Base-by-base conservation (phyloP, 1,140 invertebrate genomes). In the Pentalonia nigronervosa region DNA sequence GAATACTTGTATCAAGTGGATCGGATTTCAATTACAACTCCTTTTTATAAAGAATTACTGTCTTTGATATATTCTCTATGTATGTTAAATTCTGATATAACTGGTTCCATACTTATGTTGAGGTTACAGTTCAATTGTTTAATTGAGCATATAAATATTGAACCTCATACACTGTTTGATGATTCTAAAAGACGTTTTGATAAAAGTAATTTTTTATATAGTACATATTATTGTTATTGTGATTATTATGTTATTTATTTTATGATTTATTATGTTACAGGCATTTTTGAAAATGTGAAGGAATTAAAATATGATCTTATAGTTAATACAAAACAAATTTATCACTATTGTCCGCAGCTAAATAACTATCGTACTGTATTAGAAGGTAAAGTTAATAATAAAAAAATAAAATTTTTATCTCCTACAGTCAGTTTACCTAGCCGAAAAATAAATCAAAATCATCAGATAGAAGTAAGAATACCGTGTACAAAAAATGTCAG, bases 1-100 rank as follows among this genome's bases (percentile, higher is more conserved):
- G 91, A 93, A 30, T 93, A 93, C 23, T 86, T 93, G 25, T 93
- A 93, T 34, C 91, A 93, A 93, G 91, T 93, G 17, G 91, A 93
- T 53, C 45, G 56, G 30, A 93, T 93, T 86, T 84, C 91, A 56
- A 86, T 93, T n/a, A 86, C 91, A 93, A 93, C 81, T 36, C 81
- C 47, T 41, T 86, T 86, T 86, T 84, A 93, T 56, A 86, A 93
- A 93, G 84, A 50, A 11, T 7, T 93, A 53, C n/a, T 93, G 23
- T 56, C 48, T n/a, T 93, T 50, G 81, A 48, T 93, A 3, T 93
- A 93, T 83, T 83, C 91, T 30, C 7, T 93, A 30, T 93, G 91
- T 53, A 53, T 56, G 48, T n/a, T 41, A 17, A 53, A 34, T 53
- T 41, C 76, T 53, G 47, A n/a, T 50, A 30, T 36, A 50, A 84